Percentiles rank a stretch among this genome's conserved stretches.
Evolutionary conservation across 2,888 invertebrate species (phyloP).

Genomic region (Eulithis testata): DNA sequence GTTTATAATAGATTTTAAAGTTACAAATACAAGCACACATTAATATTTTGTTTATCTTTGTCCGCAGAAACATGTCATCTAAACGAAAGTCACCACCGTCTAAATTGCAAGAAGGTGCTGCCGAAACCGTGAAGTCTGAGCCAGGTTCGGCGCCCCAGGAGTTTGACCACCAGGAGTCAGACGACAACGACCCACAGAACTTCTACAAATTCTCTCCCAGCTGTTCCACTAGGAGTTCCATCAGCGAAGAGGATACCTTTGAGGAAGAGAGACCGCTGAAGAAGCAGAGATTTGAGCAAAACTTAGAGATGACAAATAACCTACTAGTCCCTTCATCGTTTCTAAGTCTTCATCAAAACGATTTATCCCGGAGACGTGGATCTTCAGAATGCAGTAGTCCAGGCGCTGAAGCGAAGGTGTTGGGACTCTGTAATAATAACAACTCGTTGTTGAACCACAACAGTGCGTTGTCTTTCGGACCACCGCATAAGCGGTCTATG

Average conservation of each 20-base stretch:
- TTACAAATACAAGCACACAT: background rate
- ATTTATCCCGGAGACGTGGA: conserved; percentile 76
- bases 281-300: conserved; percentile 85
- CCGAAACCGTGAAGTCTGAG: conserved; percentile 76
- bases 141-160: conserved; percentile 83
- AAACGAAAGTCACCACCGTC: conserved; percentile 98
- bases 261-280: conserved; percentile 86
- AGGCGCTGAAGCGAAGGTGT: conserved; percentile 87
- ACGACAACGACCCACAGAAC: conserved; percentile 70
- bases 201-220: conserved; percentile 81
- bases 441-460: conserved; percentile 87
- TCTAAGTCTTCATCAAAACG: conserved; percentile 83
- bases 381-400: conserved; percentile 91
- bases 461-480: conserved; percentile 75
- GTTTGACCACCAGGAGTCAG: conserved; percentile 75
- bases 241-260: conserved; percentile 86
- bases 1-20: too few species aligned
- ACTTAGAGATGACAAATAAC: conserved; percentile 86
- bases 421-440: conserved; percentile 87
- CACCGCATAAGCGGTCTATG: conserved; percentile 92
- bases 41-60: conserved; percentile 54
- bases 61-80: conserved; percentile 96
- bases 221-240: conserved; percentile 75
- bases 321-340: conserved; percentile 82
- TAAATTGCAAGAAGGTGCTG: conserved; percentile 92